Evolutionary conservation across 2,113 vertebrate genomes (phyloP).

Genomic region (Microtus pennsylvanicus): DNA sequence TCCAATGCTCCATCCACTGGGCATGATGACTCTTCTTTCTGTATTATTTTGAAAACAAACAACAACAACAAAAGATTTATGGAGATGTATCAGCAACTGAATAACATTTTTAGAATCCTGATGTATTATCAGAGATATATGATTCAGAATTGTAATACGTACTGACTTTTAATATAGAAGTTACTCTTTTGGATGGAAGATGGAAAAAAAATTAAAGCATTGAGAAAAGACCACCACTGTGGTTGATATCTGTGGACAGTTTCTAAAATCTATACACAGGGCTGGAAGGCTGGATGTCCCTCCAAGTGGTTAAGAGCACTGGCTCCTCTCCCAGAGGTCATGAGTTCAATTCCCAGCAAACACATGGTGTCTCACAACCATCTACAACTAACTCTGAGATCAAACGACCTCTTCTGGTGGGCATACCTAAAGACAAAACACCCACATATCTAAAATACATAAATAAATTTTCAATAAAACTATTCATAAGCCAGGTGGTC

Average conservation of each 20-base stretch:
- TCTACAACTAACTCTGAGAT: not conserved
- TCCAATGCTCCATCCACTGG: constrained; percentile 88
- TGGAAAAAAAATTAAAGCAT: not conserved
- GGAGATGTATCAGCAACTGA: constrained; percentile 60
- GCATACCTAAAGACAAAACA: not conserved
- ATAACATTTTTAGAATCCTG: constrained; percentile 45
- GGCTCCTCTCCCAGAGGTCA: not conserved
- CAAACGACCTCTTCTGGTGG: not conserved
- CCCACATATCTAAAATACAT: not conserved
- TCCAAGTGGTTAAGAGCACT: not conserved
- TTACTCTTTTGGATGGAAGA: constrained; percentile 18
- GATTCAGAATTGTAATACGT: constrained; percentile 72
- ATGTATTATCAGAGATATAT: constrained; percentile 70
- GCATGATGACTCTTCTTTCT: constrained; percentile 91
- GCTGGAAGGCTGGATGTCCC: not conserved
- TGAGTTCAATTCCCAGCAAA: not conserved
- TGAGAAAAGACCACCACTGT: not conserved
- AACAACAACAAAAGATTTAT: constrained; percentile 70
- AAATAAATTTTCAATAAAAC: not conserved
- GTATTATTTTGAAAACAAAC: constrained; percentile 57
- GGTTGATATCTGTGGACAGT: not conserved
- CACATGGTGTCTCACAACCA: not conserved
- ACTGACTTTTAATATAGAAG: constrained; percentile 57
- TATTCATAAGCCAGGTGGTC: too few relatives aligned
- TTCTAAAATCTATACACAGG: constrained; percentile 14